A percentile compares a stretch with the other conserved stretches of the same genome.
Evolutionary conservation across 2,113 vertebrate species (phyloP).

Genomic region (Trematocara marginatum): DNA sequence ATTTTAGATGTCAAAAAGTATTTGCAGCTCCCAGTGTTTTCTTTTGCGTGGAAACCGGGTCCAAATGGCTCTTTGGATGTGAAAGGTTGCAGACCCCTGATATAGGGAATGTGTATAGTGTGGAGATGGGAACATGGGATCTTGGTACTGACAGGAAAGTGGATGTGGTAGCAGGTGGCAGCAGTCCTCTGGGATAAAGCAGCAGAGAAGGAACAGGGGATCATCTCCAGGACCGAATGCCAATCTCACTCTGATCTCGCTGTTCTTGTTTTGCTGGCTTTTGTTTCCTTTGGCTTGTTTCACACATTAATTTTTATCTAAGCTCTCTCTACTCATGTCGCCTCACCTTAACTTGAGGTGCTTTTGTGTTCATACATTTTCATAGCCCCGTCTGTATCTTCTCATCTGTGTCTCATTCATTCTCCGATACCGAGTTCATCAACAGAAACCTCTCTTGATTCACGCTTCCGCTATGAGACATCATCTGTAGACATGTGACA

Average conservation of each 20-base stretch:
- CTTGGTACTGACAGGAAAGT: conserved; percentile 18
- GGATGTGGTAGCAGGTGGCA: conserved; percentile 25
- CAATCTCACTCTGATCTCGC: conserved; percentile 45
- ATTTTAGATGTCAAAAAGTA: no score
- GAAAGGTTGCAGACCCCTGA: no score
- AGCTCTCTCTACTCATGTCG: conserved; percentile 6
- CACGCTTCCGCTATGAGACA: neutral
- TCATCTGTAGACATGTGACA: neutral
- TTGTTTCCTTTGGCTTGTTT: conserved; percentile 17
- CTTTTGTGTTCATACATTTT: conserved; percentile 54
- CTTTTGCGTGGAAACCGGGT: no score
- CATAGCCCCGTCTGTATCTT: conserved; percentile 22
- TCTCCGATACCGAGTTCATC: conserved; percentile 29
- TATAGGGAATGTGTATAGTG: neutral
- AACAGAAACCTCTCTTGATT: neutral
- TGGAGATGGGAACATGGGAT: neutral
- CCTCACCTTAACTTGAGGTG: conserved; percentile 34
- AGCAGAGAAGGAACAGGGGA: conserved; percentile 2
- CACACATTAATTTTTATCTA: conserved; percentile 34
- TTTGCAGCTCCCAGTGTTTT: no score
- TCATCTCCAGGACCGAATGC: conserved; percentile 46
- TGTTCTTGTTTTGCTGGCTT: conserved; percentile 31
- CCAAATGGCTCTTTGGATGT: no score
- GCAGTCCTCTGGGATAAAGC: conserved; percentile 9
- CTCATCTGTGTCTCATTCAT: conserved; percentile 18